phyloP scores from a whole-genome alignment of 2,113 vertebrate species.

The Dascyllus trimaculatus region DNA sequence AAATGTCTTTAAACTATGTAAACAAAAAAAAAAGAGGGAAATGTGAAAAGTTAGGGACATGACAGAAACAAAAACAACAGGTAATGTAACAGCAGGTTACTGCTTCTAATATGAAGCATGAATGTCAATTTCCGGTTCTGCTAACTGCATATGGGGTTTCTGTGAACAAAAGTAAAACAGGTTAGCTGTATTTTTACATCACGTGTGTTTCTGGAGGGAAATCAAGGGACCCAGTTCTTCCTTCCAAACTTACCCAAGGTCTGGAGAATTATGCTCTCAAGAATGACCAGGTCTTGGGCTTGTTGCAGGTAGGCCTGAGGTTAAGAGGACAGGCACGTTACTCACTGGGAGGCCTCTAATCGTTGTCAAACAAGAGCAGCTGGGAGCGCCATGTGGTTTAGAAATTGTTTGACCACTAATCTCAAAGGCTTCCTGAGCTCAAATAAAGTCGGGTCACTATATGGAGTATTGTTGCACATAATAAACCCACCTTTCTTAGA shows the following conservation, averaged over 20 bases:
- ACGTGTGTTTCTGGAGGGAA: constrained; percentile 71
- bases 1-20: constrained; percentile 35
- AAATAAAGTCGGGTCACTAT: background rate
- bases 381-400: constrained; percentile 9
- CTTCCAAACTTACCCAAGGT: constrained; percentile 96
- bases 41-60: constrained; percentile 25
- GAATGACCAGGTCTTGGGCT: constrained; percentile 99
- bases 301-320: constrained; percentile 98
- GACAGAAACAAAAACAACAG: constrained; percentile 22
- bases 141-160: constrained; percentile 50
- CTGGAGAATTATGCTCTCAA: constrained; percentile 99
- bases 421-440: background rate
- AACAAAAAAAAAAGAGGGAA: background rate
- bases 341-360: constrained; percentile 81
- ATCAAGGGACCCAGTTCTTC: constrained; percentile 78
- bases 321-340: constrained; percentile 93
- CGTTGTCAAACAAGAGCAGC: constrained; percentile 57
- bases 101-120: constrained; percentile 35
- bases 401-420: constrained; percentile 7
- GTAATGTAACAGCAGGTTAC: constrained; percentile 9
- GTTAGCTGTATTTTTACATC: constrained; percentile 68
- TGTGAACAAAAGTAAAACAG: constrained; percentile 72
- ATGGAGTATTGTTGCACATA: background rate
- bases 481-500: background rate
- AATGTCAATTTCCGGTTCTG: constrained; percentile 55